A percentile compares a stretch with the other conserved stretches of the same genome.
Evolutionary conservation across 2,888 invertebrate species (phyloP).

Genomic region (Cheilosia urbana): DNA sequence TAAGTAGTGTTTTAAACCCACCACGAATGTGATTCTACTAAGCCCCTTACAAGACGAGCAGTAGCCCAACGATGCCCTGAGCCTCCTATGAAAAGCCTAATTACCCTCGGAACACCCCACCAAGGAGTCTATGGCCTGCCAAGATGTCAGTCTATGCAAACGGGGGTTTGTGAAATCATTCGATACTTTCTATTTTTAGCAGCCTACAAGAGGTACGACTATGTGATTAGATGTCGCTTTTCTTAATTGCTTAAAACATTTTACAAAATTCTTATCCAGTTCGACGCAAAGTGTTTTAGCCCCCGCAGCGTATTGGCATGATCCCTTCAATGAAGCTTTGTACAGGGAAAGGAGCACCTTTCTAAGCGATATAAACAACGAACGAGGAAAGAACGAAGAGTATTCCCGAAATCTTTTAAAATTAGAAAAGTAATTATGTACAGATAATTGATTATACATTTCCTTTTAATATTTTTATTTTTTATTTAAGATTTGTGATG

Average conservation of each 20-base stretch:
- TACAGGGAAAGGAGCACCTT: conserved; percentile 92
- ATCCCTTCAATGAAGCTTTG: conserved; percentile 91
- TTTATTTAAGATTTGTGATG: conserved; percentile 88
- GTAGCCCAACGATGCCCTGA: conserved; percentile 95
- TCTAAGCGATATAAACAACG: conserved; percentile 97
- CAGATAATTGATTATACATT: background rate
- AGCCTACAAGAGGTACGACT: conserved; percentile 89
- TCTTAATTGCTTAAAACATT: background rate
- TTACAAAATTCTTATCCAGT: conserved; percentile 82
- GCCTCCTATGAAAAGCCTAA: conserved; percentile 91
- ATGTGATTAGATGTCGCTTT: conserved; percentile 72
- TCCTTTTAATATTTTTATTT: too few species aligned
- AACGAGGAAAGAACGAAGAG: conserved; percentile 86
- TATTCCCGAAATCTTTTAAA: conserved; percentile 91
- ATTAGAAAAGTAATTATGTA: conserved; percentile 84
- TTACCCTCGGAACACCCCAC: conserved; percentile 97
- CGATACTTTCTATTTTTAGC: conserved; percentile 90
- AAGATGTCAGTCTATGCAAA: conserved; percentile 88
- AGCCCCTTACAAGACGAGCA: conserved; percentile 88
- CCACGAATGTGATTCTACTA: background rate
- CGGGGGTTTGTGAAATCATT: conserved; percentile 88
- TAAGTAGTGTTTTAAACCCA: conserved; percentile 84
- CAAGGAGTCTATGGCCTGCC: conserved; percentile 97
- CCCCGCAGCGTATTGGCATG: conserved; percentile 99
- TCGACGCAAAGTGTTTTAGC: conserved; percentile 90